Evolutionary conservation across 2,888 invertebrate genomes (phyloP), one percentile per base, ranked within the genome.

Genomic region (Lithophane socia): DNA sequence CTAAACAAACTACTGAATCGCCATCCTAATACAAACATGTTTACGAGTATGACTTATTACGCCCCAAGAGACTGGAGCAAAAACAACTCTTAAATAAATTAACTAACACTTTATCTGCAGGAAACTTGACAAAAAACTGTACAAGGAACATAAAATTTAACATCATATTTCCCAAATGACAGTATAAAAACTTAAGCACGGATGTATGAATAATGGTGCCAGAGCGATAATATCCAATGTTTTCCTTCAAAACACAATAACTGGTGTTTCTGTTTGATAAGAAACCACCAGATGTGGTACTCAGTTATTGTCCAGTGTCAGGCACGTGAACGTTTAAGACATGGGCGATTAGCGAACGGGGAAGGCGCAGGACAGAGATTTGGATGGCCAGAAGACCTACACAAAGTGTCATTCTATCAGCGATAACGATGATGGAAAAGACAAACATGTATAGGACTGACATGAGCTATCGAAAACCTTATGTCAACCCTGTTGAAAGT

Each of bases 181-280:
- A 84, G 37, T 72, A 64, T 75, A 85, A 80, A 90, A 91, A 93
- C 92, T 93, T 93, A 91, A 93, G 94, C 92, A 92, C 95, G 96
- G 95, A 95, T 94, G 93, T 92, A 87, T 91, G 91, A 91, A 92
- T 91, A 94, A 92, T 92, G 91, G 89, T 84, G 86, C 84, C 87
- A 86, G 68, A 60, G 90, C 90, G 95, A 95, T 95, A 95, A 94
- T 79, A 87, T 90, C 77, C 86, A 86, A 87, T 93, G 91, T 95
- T 95, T 95, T 95, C 94, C 95, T 96, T 96, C 92, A 91, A 91
- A 93, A 92, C 89, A 93, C 90, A 93, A 93, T 92, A 92, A 91
- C 92, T 93, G 90, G 92, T 91, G 94, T 93, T 93, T 92, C 92
- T 94, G 92, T 82, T 86, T 92, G 95, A 95, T 95, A 96, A 96